Conservation (phyloP, 1,140 invertebrate genomes). For the Diorhabda carinulata region DNA sequence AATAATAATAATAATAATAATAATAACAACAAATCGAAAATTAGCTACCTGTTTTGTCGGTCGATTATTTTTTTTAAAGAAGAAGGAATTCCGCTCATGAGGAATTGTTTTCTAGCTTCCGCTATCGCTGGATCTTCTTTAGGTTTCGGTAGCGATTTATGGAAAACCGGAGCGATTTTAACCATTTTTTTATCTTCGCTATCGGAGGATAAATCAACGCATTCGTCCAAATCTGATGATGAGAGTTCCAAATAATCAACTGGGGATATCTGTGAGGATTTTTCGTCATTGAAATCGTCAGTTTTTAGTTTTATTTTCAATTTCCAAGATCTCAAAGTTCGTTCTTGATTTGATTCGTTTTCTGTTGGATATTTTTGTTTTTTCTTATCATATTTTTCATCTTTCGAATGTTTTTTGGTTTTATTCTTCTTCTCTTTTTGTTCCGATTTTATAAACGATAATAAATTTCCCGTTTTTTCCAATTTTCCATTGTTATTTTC, state of each 20-base stretch:
- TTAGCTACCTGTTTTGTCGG: constrained; percentile 45
- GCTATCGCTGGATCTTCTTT: constrained; percentile 50
- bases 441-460: too few species aligned
- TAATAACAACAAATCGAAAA: constrained; percentile 13
- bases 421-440: too few species aligned
- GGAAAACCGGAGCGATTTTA: constrained; percentile 61
- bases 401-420: too few species aligned
- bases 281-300: background rate
- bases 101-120: constrained; percentile 58
- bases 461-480: too few species aligned
- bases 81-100: constrained; percentile 58
- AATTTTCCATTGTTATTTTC: too few species aligned
- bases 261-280: background rate
- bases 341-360: background rate
- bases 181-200: constrained; percentile 28
- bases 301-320: constrained; percentile 16
- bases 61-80: constrained; percentile 52
- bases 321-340: constrained; percentile 7
- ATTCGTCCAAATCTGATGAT: too few species aligned
- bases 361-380: too few species aligned
- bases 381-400: too few species aligned
- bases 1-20: background rate
- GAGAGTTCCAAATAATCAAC: too few species aligned
- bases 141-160: constrained; percentile 50
- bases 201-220: constrained; percentile 17